Percentiles rank a stretch among this genome's conserved stretches.
phyloP scores from a whole-genome alignment of 1,140 invertebrate genomes.

The Apis laboriosa region DNA sequence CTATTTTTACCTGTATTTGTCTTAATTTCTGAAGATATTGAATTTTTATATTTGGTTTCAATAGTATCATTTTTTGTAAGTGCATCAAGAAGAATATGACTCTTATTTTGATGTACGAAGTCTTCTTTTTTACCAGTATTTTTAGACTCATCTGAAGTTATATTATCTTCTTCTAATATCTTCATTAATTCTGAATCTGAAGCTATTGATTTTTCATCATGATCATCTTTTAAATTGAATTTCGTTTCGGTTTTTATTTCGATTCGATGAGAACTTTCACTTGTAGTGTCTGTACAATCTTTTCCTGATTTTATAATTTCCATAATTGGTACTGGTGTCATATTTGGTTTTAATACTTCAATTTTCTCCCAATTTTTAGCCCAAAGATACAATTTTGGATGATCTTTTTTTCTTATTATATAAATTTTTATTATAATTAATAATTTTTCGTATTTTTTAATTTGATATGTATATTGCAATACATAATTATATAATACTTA shows the following conservation, averaged over 20 bases:
- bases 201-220: constrained; percentile 75
- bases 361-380: constrained; percentile 89
- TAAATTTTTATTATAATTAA: constrained; percentile 34
- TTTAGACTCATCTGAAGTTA: constrained; percentile 72
- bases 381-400: constrained; percentile 93
- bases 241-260: constrained; percentile 66
- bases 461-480: neutral
- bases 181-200: constrained; percentile 79
- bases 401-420: constrained; percentile 85
- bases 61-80: constrained; percentile 65
- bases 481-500: constrained; percentile 76
- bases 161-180: constrained; percentile 78
- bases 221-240: constrained; percentile 65
- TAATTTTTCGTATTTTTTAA: neutral
- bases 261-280: constrained; percentile 49
- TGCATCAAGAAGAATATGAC: constrained; percentile 71
- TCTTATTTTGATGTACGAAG: constrained; percentile 53
- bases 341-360: constrained; percentile 72
- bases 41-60: constrained; percentile 49
- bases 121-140: constrained; percentile 67
- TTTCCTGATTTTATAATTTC: constrained; percentile 67
- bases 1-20: constrained; percentile 40
- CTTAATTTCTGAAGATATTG: constrained; percentile 43
- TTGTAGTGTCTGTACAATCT: constrained; percentile 43
- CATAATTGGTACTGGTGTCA: constrained; percentile 73